Evolutionary conservation across 2,797 vertebrate species (phyloP), one percentile per base, ranked within the genome.

Genomic region (Catostomus latipinnis): DNA sequence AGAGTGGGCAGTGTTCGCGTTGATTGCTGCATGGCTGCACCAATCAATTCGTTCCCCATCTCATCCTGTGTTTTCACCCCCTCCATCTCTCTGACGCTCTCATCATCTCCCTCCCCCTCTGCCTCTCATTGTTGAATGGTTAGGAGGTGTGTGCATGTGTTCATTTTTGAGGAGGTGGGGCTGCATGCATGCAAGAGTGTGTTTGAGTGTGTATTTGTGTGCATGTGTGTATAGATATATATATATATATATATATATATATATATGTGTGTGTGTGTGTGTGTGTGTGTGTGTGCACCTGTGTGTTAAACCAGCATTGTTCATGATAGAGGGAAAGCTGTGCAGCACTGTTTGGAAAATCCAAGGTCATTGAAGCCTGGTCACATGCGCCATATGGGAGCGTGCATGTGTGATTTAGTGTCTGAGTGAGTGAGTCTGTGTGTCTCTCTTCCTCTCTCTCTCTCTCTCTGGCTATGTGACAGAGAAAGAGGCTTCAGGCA

Each of bases 281-380:
- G 50, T 71, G 54, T 65, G 34, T 52, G 63, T 50, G 54, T 10
- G 76, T 81, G 80, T 69, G 72, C 48, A 56, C 66, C 53, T 76
- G 74, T 84, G 70, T 84, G 73, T 83, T 54, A 74, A 71, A 62
- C 0, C 52, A 16, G 63, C 13, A 16, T 78, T 54, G 63, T 57
- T 48, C 14, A 76, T 8, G 72, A 14, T 1, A 81, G 0, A 72
- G 52, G 65, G 57, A 81, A 68, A 75, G 74, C 70, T 75, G 62
- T 80, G 62, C 74, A 6, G 61, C 18, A 74, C 78, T 83, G 81
- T 76, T 81, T 68, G 69, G 72, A 75, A 84, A 87, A 88, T 77
- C 80, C 84, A 87, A 87, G 86, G 87, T 87, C 87, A 87, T 81
- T 79, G 73, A 60, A 77, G 82, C 57, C 71, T 77, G 80, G 81